A percentile compares a stretch with the other conserved stretches of the same genome.
phyloP scores from a whole-genome alignment of 1,140 invertebrate species.

The Caenorhabditis latens region DNA sequence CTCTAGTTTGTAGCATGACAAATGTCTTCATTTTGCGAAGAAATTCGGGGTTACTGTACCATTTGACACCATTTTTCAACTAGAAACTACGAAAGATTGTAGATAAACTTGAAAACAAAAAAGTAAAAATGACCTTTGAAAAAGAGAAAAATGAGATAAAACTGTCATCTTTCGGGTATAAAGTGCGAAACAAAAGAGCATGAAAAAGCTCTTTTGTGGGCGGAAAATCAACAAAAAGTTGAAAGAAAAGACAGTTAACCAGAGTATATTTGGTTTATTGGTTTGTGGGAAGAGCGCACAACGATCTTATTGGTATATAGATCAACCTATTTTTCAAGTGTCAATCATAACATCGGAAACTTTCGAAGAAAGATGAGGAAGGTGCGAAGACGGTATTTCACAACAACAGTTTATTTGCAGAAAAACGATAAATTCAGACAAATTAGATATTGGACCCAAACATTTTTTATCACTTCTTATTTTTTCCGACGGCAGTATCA shows the following conservation, averaged over 20 bases:
- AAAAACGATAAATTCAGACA: constrained; percentile 19
- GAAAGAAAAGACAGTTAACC: neutral
- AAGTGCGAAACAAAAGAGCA: constrained; percentile 35
- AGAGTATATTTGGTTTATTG: constrained; percentile 38
- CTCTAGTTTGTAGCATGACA: too few species aligned
- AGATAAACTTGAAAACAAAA: neutral
- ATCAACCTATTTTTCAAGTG: constrained; percentile 4
- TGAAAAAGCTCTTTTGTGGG: constrained; percentile 15
- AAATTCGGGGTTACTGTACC: too few species aligned
- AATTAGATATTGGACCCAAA: neutral
- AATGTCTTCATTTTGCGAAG: too few species aligned
- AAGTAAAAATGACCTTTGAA: neutral
- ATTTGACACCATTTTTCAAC: too few species aligned
- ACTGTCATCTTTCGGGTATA: neutral
- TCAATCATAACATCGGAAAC: neutral
- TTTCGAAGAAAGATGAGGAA: neutral
- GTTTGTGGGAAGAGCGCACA: constrained; percentile 9
- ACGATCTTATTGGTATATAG: neutral
- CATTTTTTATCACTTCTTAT: constrained; percentile 21
- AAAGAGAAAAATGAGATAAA: neutral
- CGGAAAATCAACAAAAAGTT: constrained; percentile 10
- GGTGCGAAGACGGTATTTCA: neutral
- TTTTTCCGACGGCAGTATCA: constrained; percentile 67
- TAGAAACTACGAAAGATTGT: too few species aligned
- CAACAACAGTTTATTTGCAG: constrained; percentile 14